phyloP scores from a whole-genome alignment of 2,797 vertebrate genomes.

The Notolepis coatsorum region DNA sequence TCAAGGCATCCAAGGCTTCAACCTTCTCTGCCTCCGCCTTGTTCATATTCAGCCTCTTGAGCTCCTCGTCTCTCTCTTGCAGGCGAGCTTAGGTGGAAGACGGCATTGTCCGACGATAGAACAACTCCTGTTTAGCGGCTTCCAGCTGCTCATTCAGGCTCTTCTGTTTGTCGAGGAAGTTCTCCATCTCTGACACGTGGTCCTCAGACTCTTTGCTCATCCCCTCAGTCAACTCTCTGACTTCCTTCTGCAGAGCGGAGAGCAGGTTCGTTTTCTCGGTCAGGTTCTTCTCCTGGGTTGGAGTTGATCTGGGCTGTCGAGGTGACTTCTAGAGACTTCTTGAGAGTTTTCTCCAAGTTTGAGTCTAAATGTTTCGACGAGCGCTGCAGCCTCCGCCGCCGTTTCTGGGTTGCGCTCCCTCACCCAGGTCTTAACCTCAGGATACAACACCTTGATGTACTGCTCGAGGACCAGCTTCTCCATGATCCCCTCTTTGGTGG shows the following conservation, averaged over 20 bases:
- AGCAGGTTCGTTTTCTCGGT: conserved; percentile 59
- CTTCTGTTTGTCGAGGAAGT: conserved; percentile 74
- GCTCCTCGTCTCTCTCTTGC: conserved; percentile 62
- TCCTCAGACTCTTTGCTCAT: conserved; percentile 65
- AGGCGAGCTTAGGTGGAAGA: conserved; percentile 61
- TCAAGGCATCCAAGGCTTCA: conserved; percentile 65
- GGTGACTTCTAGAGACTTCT: conserved; percentile 61
- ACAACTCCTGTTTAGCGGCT: conserved; percentile 46
- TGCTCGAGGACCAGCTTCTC: too few relatives aligned
- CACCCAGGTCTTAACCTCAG: too few relatives aligned
- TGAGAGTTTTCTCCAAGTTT: too few relatives aligned
- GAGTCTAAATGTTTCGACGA: too few relatives aligned
- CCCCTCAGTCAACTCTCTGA: conserved; percentile 72
- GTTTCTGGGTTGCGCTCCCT: too few relatives aligned
- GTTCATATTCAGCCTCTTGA: conserved; percentile 73
- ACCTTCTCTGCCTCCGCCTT: conserved; percentile 60
- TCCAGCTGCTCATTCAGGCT: conserved; percentile 75
- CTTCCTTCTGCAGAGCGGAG: conserved; percentile 67
- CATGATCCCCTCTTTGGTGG: too few relatives aligned
- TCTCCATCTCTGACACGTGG: conserved; percentile 66
- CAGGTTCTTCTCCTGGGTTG: conserved; percentile 71
- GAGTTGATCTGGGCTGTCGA: conserved; percentile 70
- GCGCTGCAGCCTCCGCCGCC: too few relatives aligned
- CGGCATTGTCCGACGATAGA: conserved; percentile 52
- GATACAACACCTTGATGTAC: too few relatives aligned